Percentiles rank a stretch among this genome's conserved stretches.
Evolutionary conservation across 2,113 vertebrate species (phyloP).

Genomic region (Pampusana beccarii): DNA sequence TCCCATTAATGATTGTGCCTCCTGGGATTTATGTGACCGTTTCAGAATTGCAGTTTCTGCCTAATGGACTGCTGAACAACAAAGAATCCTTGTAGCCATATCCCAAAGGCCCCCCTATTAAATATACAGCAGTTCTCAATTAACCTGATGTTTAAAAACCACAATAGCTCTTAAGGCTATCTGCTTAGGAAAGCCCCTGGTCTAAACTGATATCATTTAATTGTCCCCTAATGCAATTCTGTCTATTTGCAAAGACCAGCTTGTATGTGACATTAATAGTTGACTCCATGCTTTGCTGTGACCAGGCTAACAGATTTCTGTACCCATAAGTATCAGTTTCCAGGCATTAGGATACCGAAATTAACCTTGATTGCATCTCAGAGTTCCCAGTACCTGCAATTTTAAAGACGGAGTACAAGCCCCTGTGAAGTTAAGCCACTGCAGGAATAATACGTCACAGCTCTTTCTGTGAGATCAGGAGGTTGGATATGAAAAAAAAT

Average conservation of each 20-base stretch:
- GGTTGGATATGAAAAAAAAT: background rate
- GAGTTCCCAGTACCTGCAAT: background rate
- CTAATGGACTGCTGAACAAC: constrained; percentile 74
- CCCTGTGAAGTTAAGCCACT: background rate
- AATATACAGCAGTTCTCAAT: constrained; percentile 70
- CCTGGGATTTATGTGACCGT: constrained; percentile 77
- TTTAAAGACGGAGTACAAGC: background rate
- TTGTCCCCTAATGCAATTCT: constrained; percentile 33
- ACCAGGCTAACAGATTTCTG: constrained; percentile 27
- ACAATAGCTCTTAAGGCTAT: constrained; percentile 50
- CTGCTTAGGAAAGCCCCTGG: constrained; percentile 46
- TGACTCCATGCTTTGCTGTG: constrained; percentile 27
- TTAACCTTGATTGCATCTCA: constrained; percentile 18
- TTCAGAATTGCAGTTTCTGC: constrained; percentile 75
- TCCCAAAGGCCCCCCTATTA: constrained; percentile 68
- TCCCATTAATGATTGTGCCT: constrained; percentile 83
- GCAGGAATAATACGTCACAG: background rate
- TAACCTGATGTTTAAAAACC: constrained; percentile 71
- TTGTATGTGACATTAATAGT: constrained; percentile 35
- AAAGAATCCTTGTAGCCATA: constrained; percentile 57
- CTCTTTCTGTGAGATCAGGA: background rate
- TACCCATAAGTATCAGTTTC: constrained; percentile 31
- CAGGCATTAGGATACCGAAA: background rate
- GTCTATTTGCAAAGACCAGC: constrained; percentile 65
- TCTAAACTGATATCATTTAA: constrained; percentile 43